A percentile compares a stretch with the other conserved stretches of the same genome.
phyloP scores from a whole-genome alignment of 2,888 invertebrate genomes.

The Entomobrya proxima region DNA sequence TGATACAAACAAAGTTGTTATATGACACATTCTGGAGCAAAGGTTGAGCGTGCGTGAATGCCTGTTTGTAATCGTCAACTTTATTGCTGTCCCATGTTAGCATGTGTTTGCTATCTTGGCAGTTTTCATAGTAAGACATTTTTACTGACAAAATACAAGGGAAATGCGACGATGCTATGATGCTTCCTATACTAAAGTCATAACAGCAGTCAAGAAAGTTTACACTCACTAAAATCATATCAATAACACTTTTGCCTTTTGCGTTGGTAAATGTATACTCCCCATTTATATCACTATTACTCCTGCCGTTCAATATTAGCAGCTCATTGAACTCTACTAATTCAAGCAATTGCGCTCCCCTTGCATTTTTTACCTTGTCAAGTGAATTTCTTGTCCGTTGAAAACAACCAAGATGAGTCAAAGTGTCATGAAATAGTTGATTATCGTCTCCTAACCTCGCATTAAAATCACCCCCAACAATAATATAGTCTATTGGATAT shows the following conservation, averaged over 20 bases:
- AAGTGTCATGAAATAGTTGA: neutral
- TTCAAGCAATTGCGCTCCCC: neutral
- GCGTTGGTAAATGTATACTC: constrained; percentile 18
- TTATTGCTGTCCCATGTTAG: neutral
- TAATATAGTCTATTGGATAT: neutral
- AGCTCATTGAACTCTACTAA: neutral
- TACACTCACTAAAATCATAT: neutral
- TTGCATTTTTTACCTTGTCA: neutral
- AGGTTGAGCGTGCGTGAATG: neutral
- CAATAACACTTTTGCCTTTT: constrained; percentile 38
- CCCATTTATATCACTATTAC: neutral
- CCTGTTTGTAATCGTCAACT: neutral
- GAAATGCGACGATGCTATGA: neutral
- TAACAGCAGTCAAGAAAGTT: neutral
- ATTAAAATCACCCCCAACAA: constrained; percentile 11
- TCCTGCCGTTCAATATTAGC: constrained; percentile 39
- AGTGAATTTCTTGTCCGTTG: neutral
- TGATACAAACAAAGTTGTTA: neutral
- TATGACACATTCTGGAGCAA: neutral
- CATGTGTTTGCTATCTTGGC: neutral
- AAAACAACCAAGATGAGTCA: neutral
- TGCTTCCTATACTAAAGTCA: neutral
- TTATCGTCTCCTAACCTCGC: neutral
- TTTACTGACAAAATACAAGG: neutral
- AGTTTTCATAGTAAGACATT: neutral